Evolutionary conservation across 2,797 vertebrate genomes (phyloP).

Genomic region (Myotis pilosus): DNA sequence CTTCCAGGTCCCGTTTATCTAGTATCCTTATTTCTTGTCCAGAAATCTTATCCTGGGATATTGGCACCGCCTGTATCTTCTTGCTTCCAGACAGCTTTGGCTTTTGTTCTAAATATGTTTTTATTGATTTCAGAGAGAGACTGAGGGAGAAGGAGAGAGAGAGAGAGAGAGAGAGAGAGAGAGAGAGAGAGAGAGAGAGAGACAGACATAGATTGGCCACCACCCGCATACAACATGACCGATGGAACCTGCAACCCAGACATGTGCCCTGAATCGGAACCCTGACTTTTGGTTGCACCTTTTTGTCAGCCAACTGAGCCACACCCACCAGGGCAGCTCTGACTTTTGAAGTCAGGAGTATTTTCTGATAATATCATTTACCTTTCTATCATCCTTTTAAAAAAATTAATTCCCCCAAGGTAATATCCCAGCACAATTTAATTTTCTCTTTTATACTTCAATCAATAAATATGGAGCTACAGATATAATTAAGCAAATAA

Average conservation of each 20-base stretch:
- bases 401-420: neutral
- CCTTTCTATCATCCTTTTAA: neutral
- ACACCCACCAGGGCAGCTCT: neutral
- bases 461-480: neutral
- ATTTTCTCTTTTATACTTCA: conserved; percentile 19
- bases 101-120: neutral
- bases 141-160: too few relatives aligned
- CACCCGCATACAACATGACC: neutral
- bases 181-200: too few relatives aligned
- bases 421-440: neutral
- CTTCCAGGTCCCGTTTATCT: rapidly evolving
- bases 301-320: neutral
- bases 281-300: neutral
- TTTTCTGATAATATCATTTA: neutral
- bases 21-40: neutral
- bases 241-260: neutral
- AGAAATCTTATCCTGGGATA: neutral
- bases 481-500: neutral
- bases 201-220: neutral
- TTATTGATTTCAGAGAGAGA: neutral
- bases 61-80: neutral
- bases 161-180: neutral
- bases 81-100: neutral
- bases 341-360: neutral
- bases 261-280: neutral